Conservation (phyloP, 2,113 vertebrate species). For the Dipodomys spectabilis region DNA sequence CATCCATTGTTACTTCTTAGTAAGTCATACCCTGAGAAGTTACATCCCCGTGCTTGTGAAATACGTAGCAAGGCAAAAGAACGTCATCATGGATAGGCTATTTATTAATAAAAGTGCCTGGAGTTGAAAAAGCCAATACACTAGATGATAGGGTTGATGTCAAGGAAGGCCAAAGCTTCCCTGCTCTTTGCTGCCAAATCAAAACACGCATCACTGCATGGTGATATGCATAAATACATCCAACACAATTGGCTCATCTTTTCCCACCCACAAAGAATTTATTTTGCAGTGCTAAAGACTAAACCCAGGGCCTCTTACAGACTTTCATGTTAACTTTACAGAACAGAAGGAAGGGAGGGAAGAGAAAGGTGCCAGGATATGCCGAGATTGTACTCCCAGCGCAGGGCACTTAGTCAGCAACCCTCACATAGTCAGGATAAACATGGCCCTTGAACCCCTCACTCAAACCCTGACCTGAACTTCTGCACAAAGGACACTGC, state of each 20-base stretch:
- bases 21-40: background rate
- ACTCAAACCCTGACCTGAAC: fast-evolving
- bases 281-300: no score
- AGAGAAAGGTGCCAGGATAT: background rate
- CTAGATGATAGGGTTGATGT: no score
- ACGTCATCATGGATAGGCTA: background rate
- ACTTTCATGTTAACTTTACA: background rate
- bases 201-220: background rate
- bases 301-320: background rate
- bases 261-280: background rate
- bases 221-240: no score
- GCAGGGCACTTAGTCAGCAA: background rate
- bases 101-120: background rate
- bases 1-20: background rate
- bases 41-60: background rate
- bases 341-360: background rate
- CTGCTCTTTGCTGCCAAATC: background rate
- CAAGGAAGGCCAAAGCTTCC: background rate
- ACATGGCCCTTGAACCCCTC: background rate
- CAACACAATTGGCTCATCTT: background rate
- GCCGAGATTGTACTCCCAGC: background rate
- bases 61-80: background rate
- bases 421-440: no score
- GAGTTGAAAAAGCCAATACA: background rate
- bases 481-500: background rate